These are phyloP conservation scores for Peromyscus nudipes DNA, from an alignment of 2,797 vertebrate genomes.

Conservation along the genomic window DNA sequence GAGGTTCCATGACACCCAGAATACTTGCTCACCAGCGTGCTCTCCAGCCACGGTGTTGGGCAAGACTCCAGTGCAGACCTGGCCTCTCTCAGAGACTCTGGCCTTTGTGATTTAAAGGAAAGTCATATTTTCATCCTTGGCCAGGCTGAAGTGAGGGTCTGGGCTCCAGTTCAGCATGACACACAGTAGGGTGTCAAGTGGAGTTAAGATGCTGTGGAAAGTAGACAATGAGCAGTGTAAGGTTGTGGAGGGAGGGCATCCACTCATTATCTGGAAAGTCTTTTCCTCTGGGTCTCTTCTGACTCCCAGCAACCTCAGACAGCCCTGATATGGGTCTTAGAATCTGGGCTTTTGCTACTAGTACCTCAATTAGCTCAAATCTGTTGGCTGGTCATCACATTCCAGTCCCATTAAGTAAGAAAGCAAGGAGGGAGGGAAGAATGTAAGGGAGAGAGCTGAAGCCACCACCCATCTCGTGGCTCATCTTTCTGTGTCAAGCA, in stretches of 20 bases:
- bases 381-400: neutral
- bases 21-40: neutral
- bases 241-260: neutral
- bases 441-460: neutral
- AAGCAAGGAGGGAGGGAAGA: neutral
- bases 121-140: neutral
- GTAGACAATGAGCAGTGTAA: neutral
- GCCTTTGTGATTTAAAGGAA: neutral
- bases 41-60: neutral
- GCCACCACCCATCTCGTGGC: rapidly evolving
- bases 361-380: neutral
- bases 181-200: neutral
- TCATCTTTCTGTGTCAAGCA: neutral
- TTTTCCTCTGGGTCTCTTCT: neutral
- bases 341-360: neutral
- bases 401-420: neutral
- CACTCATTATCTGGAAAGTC: neutral
- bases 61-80: neutral
- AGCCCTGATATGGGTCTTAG: rapidly evolving
- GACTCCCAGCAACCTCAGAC: neutral
- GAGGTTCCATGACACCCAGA: neutral
- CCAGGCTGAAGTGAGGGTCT: neutral
- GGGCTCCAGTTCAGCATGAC: neutral
- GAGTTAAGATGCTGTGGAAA: neutral
- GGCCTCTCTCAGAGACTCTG: neutral